Evolutionary conservation across 2,113 vertebrate genomes (phyloP).

Genomic region (pig (Sus scrofa)): T2T-Sscrofa CM000824.6:181027501-181028000

Average conservation of each 20-base stretch:
- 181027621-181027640: not conserved
- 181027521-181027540: not conserved
- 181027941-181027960: not conserved
- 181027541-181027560: not conserved
- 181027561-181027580: not conserved
- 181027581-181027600: not conserved
- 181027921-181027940: not conserved
- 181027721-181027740: not conserved
- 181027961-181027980: not conserved
- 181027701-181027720: not conserved
- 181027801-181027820: not conserved
- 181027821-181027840: not conserved
- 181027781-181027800: not conserved
- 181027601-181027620: not conserved
- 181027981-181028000: not conserved
- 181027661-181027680: not conserved
- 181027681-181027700: not conserved
- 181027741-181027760: slow-evolving; percentile 7
- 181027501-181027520: not conserved
- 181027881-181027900: not conserved
- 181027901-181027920: not conserved
- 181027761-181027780: slow-evolving; percentile 7
- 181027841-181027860: not conserved
- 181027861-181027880: not conserved
- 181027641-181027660: not conserved